phyloP scores from a whole-genome alignment of 2,888 invertebrate genomes.

The Diarsia brunnea region DNA sequence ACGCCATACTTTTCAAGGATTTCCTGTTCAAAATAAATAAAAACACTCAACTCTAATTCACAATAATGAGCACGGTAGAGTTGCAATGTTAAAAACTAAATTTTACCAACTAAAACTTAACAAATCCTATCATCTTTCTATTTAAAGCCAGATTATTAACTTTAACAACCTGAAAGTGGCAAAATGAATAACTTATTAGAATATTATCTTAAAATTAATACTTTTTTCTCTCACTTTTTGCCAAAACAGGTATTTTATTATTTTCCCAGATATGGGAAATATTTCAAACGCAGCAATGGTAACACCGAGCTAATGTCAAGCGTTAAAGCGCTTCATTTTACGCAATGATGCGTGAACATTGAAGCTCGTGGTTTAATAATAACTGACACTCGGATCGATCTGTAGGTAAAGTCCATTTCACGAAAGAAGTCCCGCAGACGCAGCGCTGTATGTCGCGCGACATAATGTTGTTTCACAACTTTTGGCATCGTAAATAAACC shows the following conservation, averaged over 20 bases:
- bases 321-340: conserved; percentile 17
- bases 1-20: conserved; percentile 74
- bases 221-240: background rate
- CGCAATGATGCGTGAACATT: too few species aligned
- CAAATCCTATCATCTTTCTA: background rate
- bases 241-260: background rate
- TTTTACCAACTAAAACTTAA: background rate
- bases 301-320: conserved; percentile 27
- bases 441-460: too few species aligned
- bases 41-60: conserved; percentile 61
- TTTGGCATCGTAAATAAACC: too few species aligned
- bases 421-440: too few species aligned
- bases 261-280: background rate
- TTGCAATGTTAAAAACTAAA: conserved; percentile 29
- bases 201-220: background rate
- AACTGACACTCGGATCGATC: too few species aligned
- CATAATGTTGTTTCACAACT: too few species aligned
- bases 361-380: too few species aligned
- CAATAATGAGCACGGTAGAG: conserved; percentile 32
- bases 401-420: too few species aligned
- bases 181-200: background rate
- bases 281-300: background rate
- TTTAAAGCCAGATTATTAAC: background rate
- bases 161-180: background rate
- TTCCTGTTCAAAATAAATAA: conserved; percentile 70